Percentiles rank a stretch among this genome's conserved stretches.
Conservation (phyloP, 2,113 vertebrate genomes). For the Macheiramphus alcinus region DNA sequence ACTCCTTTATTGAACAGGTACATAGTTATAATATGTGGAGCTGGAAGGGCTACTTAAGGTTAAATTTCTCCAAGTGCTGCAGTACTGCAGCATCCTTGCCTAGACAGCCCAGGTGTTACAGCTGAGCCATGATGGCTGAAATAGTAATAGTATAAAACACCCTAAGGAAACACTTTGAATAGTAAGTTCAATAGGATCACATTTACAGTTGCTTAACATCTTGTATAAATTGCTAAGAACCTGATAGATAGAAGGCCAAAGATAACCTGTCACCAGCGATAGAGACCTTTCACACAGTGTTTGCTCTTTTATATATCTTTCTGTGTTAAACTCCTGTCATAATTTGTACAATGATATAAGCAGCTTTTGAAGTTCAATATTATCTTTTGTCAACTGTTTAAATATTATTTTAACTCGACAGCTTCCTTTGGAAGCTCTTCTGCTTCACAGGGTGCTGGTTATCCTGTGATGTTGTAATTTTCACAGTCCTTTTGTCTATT, state of each 20-base stretch:
- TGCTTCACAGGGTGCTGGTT: neutral
- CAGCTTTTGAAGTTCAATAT: neutral
- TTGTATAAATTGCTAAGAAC: neutral
- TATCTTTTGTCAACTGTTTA: neutral
- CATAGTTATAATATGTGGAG: neutral
- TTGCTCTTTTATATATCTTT: neutral
- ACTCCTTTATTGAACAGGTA: neutral
- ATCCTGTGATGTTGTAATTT: neutral
- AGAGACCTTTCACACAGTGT: neutral
- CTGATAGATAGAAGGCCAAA: neutral
- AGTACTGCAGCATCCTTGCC: neutral
- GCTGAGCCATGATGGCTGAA: neutral
- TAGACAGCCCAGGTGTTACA: neutral
- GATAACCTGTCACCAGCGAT: neutral
- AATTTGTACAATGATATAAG: neutral
- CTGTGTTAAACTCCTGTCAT: neutral
- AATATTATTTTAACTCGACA: neutral
- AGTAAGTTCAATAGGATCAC: neutral
- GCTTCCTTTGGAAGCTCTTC: neutral
- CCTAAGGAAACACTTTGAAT: neutral
- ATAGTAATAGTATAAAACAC: neutral
- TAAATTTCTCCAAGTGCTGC: neutral
- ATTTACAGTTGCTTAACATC: neutral
- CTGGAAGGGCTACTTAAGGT: neutral
- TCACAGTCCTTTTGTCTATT: neutral